Percentiles rank a stretch among this genome's conserved stretches.
These are phyloP conservation scores for Agapornis roseicollis DNA, from an alignment of 2,113 vertebrate species.

Conservation along the genomic window DNA sequence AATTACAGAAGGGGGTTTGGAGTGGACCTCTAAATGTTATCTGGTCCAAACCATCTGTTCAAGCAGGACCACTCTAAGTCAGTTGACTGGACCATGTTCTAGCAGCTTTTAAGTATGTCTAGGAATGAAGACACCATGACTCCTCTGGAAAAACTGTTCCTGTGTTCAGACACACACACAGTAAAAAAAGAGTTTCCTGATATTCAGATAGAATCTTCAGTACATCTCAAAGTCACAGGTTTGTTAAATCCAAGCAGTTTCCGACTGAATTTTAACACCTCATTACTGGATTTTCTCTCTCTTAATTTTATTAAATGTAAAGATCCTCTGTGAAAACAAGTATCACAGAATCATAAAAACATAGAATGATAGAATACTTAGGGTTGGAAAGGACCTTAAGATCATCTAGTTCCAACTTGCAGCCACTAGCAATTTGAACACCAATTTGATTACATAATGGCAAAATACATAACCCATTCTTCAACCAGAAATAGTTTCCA, in stretches of 20 bases:
- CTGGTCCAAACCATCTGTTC: neutral
- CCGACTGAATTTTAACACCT: neutral
- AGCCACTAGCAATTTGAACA: neutral
- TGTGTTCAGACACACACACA: neutral
- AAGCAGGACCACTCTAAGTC: neutral
- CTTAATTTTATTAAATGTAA: neutral
- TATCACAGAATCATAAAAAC: neutral
- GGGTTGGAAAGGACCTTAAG: neutral
- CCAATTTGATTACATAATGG: neutral
- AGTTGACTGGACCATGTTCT: neutral
- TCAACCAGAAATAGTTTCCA: neutral
- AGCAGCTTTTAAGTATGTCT: fast-evolving
- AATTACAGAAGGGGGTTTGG: neutral
- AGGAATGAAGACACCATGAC: neutral
- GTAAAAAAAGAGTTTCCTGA: neutral
- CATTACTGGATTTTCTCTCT: neutral
- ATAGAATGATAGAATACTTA: neutral
- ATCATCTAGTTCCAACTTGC: neutral
- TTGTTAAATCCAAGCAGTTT: neutral
- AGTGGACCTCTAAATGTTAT: neutral
- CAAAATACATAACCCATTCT: neutral
- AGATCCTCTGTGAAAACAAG: neutral
- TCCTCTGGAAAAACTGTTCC: neutral
- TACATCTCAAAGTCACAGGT: neutral
- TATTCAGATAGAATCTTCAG: neutral